Base-by-base conservation (phyloP, 1,140 invertebrate genomes). In the Rhizoglyphus robini region DNA sequence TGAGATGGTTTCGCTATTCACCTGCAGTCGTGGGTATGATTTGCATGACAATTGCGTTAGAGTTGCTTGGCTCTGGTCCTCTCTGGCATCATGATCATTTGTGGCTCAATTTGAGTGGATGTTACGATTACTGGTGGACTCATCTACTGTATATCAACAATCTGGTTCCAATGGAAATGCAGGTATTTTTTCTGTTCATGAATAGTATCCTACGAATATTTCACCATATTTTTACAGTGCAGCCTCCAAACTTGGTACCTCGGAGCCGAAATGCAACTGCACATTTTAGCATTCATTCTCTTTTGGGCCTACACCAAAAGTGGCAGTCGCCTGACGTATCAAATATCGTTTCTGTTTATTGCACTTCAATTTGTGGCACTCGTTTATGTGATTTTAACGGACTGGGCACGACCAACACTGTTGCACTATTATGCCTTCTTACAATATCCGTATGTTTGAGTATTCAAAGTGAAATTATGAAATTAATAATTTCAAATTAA, bases 221-320 rank as follows among this genome's bases (percentile, higher is more conserved):
- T 46, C 15, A 15, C 41, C 41, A 15, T 46, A 15, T 46, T n/a
- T n/a, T 46, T 23, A 46, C 41, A 46, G 68, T 69, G 68, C 23
- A 61, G 65, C 48, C 65, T 62, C 23, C 62, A 67, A 38, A 67
- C 62, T 13, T 69, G 68, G 68, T 69, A 65, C 41, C 46, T 69
- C 20, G 64, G 65, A 31, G 54, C 68, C 1, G 68, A 69, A 34
- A 65, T 69, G 63, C 68, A 69, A 20, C 58, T 69, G 1, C 68
- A 69, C 30, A 60, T 69, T 36, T 31, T 69, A 25, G 65, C 65
- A 20, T 34, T 69, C 2, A 13, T 65, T 11, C 49, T 69, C n/a
- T 48, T 69, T 1, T 20, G 66, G 23, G 59, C 65, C 1, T 47
- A 46, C 41, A 15, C 15, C 15, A 46, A 46, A 46, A 15, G 15